Base-by-base conservation (phyloP, 2,888 invertebrate genomes). In the Patella pellucida region DNA sequence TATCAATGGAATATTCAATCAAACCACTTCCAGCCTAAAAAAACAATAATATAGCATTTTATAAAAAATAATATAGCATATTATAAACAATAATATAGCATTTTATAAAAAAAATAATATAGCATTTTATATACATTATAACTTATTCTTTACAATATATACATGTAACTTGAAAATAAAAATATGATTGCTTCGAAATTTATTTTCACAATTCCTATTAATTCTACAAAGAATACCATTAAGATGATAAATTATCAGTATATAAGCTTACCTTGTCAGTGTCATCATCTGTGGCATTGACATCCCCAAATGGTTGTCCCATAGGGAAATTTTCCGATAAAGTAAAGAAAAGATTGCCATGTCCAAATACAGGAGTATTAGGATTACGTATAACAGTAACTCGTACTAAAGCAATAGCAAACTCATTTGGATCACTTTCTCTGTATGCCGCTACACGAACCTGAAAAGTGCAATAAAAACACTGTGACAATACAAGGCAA, bases 341-440 rank as follows among this genome's bases (percentile, higher is more conserved):
- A 27, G 75, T 82, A 69, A 85, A 84, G 1, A 75, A 75, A 41
- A 83, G 76, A 19, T 80, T 72, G n/a, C 78, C 73, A 71, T 82
- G 78, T 4, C 9, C 19, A 11, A 62, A 23, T 62, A 94, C 94
- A 0, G 98, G 98, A 0, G 94, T 69, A 50, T 81, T 84, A 12
- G 85, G 82, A 78, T 90, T 90, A 11, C 90, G 82, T 5, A 69
- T 71, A 3, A 89, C 87, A 2, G 75, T 77, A 31, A 89, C 82
- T 9, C 75, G 72, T 2, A 87, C 88, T 2, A 79, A 81, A 5
- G 82, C 82, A 12, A 80, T 84, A 9, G 81, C 83, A 82, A 68
- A 79, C 11, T 79, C 72, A 9, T 50, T 70, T 23, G 81, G 81
- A 69, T 82, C 78, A n/a, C 67, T 71, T 19, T 62, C 67, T 68